phyloP scores from a whole-genome alignment of 2,888 invertebrate species.

The Gerris lacustris region DNA sequence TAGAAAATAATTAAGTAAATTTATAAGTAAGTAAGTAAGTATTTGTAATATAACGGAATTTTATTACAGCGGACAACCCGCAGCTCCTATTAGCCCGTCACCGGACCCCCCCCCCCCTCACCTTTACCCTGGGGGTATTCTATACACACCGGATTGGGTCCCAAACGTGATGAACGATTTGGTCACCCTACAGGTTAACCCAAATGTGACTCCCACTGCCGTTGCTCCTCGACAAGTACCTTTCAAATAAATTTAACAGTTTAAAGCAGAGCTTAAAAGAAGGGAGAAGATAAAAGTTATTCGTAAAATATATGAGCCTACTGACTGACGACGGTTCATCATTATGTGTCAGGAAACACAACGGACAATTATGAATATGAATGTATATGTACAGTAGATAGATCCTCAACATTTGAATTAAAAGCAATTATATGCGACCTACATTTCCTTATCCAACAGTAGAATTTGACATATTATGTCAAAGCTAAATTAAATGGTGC shows the following conservation, averaged over 20 bases:
- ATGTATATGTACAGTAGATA: too few relatives aligned
- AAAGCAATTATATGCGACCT: constrained; percentile 22
- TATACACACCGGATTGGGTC: too few relatives aligned
- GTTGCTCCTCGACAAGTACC: constrained; percentile 27
- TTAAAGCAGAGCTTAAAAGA: background rate
- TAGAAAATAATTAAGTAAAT: too few relatives aligned
- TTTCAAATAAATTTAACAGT: constrained; percentile 17
- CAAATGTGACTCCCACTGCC: constrained; percentile 18
- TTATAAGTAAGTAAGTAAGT: too few relatives aligned
- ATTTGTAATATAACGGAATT: too few relatives aligned
- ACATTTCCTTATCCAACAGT: constrained; percentile 23
- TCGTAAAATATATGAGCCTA: constrained; percentile 23
- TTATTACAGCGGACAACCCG: too few relatives aligned
- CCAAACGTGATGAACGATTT: too few relatives aligned
- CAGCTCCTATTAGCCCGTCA: too few relatives aligned
- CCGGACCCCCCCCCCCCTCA: too few relatives aligned
- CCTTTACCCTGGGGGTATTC: too few relatives aligned
- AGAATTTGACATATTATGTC: constrained; percentile 27
- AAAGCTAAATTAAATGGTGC: constrained; percentile 17
- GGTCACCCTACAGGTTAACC: too few relatives aligned
- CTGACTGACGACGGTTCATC: constrained; percentile 28
- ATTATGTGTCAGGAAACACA: constrained; percentile 25
- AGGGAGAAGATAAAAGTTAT: constrained; percentile 21
- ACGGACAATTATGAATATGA: constrained; percentile 27
- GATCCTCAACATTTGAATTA: constrained; percentile 28